Conservation (phyloP, 2,113 vertebrate species). For the Sturnus vulgaris region DNA sequence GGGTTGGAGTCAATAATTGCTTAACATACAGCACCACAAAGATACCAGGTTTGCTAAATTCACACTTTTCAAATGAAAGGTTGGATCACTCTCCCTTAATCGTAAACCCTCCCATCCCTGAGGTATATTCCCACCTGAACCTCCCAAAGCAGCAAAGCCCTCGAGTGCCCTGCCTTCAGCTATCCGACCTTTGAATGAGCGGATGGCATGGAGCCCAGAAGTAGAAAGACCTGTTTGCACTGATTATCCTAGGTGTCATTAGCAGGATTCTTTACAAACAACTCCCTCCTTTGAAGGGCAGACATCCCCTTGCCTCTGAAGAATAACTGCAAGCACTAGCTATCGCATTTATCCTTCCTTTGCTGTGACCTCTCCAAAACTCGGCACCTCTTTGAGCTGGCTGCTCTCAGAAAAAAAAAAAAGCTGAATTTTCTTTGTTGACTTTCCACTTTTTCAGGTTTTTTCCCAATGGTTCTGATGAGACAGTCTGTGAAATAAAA, state of each 20-base stretch:
- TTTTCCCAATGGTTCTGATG: neutral
- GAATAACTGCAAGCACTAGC: neutral
- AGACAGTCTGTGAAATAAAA: neutral
- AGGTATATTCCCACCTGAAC: conserved; percentile 22
- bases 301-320: neutral
- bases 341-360: neutral
- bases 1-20: neutral
- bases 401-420: neutral
- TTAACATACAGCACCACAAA: neutral
- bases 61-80: neutral
- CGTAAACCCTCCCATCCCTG: neutral
- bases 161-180: neutral
- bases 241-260: conserved; percentile 30
- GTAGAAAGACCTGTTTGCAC: conserved; percentile 61
- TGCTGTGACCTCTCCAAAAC: neutral
- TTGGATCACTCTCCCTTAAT: neutral
- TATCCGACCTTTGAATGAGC: neutral
- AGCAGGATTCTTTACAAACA: conserved; percentile 36
- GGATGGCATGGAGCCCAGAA: conserved; percentile 47
- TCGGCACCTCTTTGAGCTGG: neutral
- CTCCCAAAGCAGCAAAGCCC: neutral
- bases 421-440: neutral
- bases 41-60: neutral
- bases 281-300: neutral
- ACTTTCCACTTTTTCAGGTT: neutral